Evolutionary conservation across 2,888 invertebrate genomes (phyloP).

Genomic region (Eupithecia pulchellata): DNA sequence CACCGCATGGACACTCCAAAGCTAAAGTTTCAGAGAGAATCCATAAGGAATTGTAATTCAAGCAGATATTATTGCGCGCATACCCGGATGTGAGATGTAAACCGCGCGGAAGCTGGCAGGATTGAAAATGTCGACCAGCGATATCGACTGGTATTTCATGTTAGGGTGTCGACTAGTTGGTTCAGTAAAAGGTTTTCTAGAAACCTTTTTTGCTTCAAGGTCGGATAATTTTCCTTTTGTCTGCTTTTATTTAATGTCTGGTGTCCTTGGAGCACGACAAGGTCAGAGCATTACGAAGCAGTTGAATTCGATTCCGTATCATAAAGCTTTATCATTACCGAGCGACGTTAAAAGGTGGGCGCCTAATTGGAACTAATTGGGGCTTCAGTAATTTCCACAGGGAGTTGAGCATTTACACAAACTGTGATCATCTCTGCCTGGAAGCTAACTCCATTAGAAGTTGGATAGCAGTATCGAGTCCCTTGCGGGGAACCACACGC

Average conservation of each 20-base stretch:
- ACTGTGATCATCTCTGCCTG: not conserved
- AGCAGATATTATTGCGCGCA: not conserved
- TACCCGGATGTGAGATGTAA: not conserved
- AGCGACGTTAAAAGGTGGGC: constrained; percentile 1
- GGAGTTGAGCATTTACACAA: not conserved
- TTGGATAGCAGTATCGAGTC: too few relatives aligned
- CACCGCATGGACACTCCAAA: not conserved
- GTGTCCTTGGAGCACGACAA: not conserved
- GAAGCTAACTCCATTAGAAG: too few relatives aligned
- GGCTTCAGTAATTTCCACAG: not conserved
- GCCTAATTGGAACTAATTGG: not conserved
- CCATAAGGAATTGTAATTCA: not conserved
- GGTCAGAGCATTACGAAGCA: not conserved
- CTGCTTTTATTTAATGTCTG: not conserved
- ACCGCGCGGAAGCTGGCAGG: not conserved
- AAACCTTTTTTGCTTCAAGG: not conserved
- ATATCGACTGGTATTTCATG: not conserved
- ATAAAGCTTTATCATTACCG: not conserved
- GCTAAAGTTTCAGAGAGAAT: not conserved
- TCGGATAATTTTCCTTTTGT: not conserved
- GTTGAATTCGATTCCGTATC: not conserved
- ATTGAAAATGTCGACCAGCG: not conserved
- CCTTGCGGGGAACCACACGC: too few relatives aligned
- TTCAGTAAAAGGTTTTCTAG: not conserved
- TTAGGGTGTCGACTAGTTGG: not conserved